Percentiles rank a stretch among this genome's conserved stretches.
Conservation (phyloP, 1,140 invertebrate genomes). For the Temnothorax nylanderi region DNA sequence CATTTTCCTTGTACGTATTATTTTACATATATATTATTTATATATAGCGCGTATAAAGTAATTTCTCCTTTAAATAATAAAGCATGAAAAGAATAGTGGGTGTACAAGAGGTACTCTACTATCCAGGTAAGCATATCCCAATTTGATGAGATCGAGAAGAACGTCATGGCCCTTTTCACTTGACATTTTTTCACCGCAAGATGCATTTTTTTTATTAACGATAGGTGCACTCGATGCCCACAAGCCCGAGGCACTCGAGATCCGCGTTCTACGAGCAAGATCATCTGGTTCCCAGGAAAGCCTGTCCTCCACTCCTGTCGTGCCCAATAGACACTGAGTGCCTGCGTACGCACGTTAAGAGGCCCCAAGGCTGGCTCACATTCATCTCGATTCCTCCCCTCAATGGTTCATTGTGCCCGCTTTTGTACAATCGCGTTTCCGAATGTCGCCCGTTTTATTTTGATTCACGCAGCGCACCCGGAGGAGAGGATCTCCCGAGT, state of each 20-base stretch:
- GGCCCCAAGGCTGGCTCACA: slow-evolving; percentile 76
- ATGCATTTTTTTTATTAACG: slow-evolving; percentile 60
- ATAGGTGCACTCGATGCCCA: slow-evolving; percentile 52
- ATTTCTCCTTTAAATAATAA: slow-evolving; percentile 6
- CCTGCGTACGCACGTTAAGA: slow-evolving; percentile 60
- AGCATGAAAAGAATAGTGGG: neutral
- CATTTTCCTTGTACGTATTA: neutral
- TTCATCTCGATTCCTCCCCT: slow-evolving; percentile 77
- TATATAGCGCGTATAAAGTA: neutral
- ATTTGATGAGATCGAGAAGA: slow-evolving; percentile 53
- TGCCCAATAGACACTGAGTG: slow-evolving; percentile 61
- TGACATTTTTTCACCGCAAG: slow-evolving; percentile 64
- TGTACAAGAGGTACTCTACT: neutral
- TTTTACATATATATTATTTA: neutral
- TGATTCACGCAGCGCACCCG: slow-evolving; percentile 58
- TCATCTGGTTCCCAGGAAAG: slow-evolving; percentile 80
- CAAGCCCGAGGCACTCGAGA: slow-evolving; percentile 64
- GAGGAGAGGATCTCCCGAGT: slow-evolving; percentile 14
- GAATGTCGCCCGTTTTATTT: slow-evolving; percentile 61
- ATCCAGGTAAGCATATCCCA: neutral
- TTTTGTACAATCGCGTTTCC: slow-evolving; percentile 78
- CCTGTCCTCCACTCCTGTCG: slow-evolving; percentile 70
- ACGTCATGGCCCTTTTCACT: slow-evolving; percentile 49
- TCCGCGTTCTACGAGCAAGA: slow-evolving; percentile 75
- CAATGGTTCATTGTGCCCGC: slow-evolving; percentile 79